phyloP scores from a whole-genome alignment of 2,888 invertebrate genomes.

The Crepidodera aurea region DNA sequence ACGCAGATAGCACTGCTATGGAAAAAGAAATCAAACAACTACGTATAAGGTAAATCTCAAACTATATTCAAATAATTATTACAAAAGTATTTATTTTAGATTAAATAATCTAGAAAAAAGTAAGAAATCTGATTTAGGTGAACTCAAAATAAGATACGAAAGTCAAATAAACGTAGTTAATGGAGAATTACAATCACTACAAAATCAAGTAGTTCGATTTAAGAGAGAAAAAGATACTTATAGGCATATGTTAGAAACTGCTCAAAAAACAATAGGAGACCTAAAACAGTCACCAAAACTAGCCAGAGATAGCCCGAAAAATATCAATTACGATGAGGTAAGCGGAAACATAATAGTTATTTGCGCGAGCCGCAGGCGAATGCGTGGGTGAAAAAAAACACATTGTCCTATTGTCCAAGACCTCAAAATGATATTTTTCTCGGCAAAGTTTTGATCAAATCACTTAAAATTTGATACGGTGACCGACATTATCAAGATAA shows the following conservation, averaged over 20 bases:
- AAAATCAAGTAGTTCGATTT: conserved; percentile 81
- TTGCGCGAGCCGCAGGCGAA: no score
- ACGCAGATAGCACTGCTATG: conserved; percentile 77
- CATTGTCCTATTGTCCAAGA: no score
- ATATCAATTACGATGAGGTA: conserved; percentile 79
- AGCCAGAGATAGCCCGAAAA: conserved; percentile 65
- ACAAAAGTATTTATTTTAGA: conserved; percentile 40
- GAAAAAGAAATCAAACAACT: conserved; percentile 79
- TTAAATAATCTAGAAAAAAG: conserved; percentile 72
- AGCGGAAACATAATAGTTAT: no score
- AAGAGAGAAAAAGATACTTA: conserved; percentile 89
- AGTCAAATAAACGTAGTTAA: conserved; percentile 82
- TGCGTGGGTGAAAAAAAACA: no score
- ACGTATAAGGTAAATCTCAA: conserved; percentile 65
- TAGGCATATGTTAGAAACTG: conserved; percentile 88
- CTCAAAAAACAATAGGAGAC: conserved; percentile 84
- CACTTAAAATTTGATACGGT: no score
- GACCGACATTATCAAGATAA: neutral
- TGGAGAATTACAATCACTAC: conserved; percentile 83
- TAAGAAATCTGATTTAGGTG: conserved; percentile 79
- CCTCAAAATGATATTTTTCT: no score
- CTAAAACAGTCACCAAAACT: conserved; percentile 69
- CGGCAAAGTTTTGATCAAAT: no score
- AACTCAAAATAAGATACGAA: conserved; percentile 85
- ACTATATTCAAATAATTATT: neutral